Evolutionary conservation across 2,797 vertebrate species (phyloP).

Genomic region (Morus bassanus): DNA sequence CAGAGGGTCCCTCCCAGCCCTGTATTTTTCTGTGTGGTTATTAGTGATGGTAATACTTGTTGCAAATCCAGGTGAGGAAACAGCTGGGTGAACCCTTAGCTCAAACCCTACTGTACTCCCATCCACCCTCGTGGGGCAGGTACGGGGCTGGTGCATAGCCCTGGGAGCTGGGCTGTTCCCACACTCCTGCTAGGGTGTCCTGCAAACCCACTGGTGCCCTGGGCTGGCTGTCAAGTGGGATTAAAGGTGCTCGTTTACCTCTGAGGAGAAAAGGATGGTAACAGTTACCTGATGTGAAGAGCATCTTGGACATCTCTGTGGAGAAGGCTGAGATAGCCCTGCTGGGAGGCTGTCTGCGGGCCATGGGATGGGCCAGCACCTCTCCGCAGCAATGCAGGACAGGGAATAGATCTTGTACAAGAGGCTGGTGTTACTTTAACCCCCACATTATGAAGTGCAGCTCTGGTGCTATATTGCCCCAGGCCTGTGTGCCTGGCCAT

Average conservation of each 20-base stretch:
- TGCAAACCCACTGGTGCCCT: not conserved
- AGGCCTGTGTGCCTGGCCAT: rapidly evolving
- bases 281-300: not conserved
- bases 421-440: not conserved
- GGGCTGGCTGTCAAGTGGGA: not conserved
- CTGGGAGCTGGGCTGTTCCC: not conserved
- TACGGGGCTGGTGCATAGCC: not conserved
- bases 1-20: not conserved
- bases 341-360: not conserved
- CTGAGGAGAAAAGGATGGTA: not conserved
- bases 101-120: not conserved
- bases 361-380: not conserved
- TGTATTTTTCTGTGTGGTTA: not conserved
- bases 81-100: not conserved
- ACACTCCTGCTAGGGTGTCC: not conserved
- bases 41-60: not conserved
- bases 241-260: not conserved
- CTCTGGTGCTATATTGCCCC: not conserved
- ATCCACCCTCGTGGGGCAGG: not conserved
- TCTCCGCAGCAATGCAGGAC: not conserved
- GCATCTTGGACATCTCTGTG: not conserved
- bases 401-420: not conserved
- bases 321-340: not conserved
- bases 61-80: not conserved
- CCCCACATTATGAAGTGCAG: rapidly evolving